These are phyloP conservation scores for Ceryle rudis DNA, from an alignment of 2,797 vertebrate genomes.

Conservation along the genomic window DNA sequence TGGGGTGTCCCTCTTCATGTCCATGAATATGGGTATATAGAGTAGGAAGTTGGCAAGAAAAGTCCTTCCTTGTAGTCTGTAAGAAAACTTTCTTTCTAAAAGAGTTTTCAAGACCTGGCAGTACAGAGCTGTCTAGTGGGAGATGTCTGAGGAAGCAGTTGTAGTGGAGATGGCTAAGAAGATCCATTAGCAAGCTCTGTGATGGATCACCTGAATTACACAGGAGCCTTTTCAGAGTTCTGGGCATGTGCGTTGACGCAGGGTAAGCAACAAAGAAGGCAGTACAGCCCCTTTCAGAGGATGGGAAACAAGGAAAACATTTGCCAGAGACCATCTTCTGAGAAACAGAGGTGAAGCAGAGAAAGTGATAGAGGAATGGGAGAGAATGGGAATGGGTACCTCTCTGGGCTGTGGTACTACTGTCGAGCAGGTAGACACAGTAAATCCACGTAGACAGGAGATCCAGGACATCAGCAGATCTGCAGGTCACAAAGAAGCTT, in stretches of 20 bases:
- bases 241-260: neutral
- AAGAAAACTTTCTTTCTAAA: neutral
- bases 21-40: neutral
- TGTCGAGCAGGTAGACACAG: neutral
- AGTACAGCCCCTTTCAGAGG: neutral
- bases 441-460: neutral
- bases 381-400: neutral
- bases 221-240: neutral
- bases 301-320: neutral
- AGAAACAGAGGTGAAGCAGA: neutral
- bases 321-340: neutral
- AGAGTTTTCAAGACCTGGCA: neutral
- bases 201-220: neutral
- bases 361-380: neutral
- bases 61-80: neutral
- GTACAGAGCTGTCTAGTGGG: neutral
- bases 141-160: neutral
- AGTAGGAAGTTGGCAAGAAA: neutral
- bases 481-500: neutral
- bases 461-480: neutral
- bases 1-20: neutral
- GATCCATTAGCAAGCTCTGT: neutral
- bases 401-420: neutral
- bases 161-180: neutral
- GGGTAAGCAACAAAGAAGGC: neutral